Percentiles rank a stretch among this genome's conserved stretches.
Conservation (phyloP, 2,797 vertebrate genomes). For the Anas capensis region DNA sequence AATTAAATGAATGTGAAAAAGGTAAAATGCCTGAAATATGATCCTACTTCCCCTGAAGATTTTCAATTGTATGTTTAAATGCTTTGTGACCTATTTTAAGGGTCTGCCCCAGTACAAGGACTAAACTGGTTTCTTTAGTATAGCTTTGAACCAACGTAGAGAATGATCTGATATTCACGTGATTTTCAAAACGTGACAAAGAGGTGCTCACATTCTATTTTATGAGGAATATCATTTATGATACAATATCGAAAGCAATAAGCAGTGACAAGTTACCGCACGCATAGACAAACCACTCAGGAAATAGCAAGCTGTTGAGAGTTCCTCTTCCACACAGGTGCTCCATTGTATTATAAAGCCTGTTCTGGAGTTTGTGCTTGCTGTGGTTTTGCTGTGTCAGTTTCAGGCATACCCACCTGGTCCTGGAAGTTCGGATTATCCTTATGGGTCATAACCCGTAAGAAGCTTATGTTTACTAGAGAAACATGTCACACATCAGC, state of each 20-base stretch:
- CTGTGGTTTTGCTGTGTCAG: background rate
- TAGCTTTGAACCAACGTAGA: background rate
- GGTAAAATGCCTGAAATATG: background rate
- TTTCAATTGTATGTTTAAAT: background rate
- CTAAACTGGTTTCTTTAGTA: background rate
- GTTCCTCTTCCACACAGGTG: background rate
- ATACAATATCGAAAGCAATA: background rate
- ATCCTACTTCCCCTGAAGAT: background rate
- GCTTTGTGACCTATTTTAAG: background rate
- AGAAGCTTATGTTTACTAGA: rapidly evolving
- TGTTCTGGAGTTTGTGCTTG: background rate
- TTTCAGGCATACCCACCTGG: background rate
- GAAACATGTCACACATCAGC: background rate
- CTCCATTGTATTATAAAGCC: background rate
- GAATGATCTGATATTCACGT: rapidly evolving
- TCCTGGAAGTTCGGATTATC: background rate
- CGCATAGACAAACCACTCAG: background rate
- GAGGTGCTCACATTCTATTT: background rate
- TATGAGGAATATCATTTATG: background rate
- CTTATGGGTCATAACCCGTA: background rate
- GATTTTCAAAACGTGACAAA: background rate
- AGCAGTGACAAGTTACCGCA: background rate
- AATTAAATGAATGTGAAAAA: background rate
- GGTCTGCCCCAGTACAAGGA: background rate
- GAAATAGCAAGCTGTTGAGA: conserved; percentile 26